Base-by-base conservation (phyloP, 2,888 invertebrate species). In the Aethes cnicana region DNA sequence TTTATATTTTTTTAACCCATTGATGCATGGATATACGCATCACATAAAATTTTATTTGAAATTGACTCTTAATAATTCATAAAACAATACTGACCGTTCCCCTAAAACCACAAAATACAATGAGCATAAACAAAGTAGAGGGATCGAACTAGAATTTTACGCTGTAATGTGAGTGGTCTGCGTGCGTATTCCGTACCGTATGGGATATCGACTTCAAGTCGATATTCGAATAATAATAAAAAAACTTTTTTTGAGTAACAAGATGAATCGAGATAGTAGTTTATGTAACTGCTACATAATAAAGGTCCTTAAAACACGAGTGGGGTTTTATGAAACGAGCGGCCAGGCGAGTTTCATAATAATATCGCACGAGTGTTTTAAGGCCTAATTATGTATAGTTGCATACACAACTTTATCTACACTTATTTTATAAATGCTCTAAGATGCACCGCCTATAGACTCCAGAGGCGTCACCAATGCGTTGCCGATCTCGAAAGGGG, bases 81-180 rank as follows among this genome's bases (percentile, higher is more conserved):
- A 55, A 55, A 61, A 63, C 56, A 57, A 62, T 54, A 63, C 57
- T 63, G 65, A 61, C 64, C 66, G 36, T 55, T 49, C 46, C 47
- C 44, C 43, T 18, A 14, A 42, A 47, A 53, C 55, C 59, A 56
- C 63, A 62, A 65, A 63, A 71, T 69, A 68, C 67, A 64, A 71
- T 67, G 66, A 69, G 61, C 60, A 63, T 68, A 70, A 71, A 72
- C 69, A 70, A 72, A 62, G 56, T 61, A 64, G 65, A 62, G 62
- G 59, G 59, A 23, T 60, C 42, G 57, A 54, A 62, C 64, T 68
- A 67, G 77, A 80, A 72, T 73, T 78, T 72, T 69, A 69, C 69
- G 66, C 63, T 56, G 79, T 83, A 84, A 85, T 82, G 77, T 75
- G 72, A 77, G 72, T 70, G 68, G 52, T 52, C 52, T 39, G 39